A percentile compares a stretch with the other conserved stretches of the same genome.
These are phyloP conservation scores for Thaumetopoea pityocampa DNA, from an alignment of 1,140 invertebrate species.

Conservation along the genomic window DNA sequence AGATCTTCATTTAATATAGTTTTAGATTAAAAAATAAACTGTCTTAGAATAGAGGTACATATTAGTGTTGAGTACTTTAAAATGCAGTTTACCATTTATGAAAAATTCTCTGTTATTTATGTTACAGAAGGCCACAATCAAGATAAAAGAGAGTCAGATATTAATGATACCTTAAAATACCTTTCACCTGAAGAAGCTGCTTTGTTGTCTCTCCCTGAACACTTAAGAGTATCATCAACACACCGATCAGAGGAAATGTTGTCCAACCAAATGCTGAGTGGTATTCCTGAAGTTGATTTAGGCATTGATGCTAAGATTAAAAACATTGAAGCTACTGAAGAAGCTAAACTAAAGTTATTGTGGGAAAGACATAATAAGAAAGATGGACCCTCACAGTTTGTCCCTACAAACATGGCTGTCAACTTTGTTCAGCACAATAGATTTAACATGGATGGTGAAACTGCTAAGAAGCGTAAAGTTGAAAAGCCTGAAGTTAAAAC, in stretches of 20 bases:
- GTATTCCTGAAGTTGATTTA: constrained; percentile 99
- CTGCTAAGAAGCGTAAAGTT: constrained; percentile 64
- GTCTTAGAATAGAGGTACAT: neutral
- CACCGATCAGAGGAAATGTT: constrained; percentile 98
- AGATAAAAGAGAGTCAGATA: constrained; percentile 47
- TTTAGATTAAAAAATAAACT: too few relatives aligned
- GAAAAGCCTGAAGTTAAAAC: constrained; percentile 74
- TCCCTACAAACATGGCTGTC: constrained; percentile 97
- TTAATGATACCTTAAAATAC: constrained; percentile 80
- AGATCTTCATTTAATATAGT: too few relatives aligned
- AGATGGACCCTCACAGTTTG: constrained; percentile 96
- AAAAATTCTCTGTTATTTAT: constrained; percentile 20
- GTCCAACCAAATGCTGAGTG: constrained; percentile 99
- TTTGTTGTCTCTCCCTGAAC: constrained; percentile 89
- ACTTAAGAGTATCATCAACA: constrained; percentile 87
- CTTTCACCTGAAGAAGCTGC: constrained; percentile 92
- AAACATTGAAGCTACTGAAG: constrained; percentile 98
- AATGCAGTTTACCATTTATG: too few relatives aligned
- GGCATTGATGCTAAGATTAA: constrained; percentile 98
- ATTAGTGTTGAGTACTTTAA: too few relatives aligned
- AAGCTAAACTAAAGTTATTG: constrained; percentile 94
- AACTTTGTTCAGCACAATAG: constrained; percentile 97
- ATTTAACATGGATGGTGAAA: constrained; percentile 71
- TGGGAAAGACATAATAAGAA: constrained; percentile 93
- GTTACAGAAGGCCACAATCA: constrained; percentile 56